Percentiles rank a stretch among this genome's conserved stretches.
phyloP scores from a whole-genome alignment of 2,797 vertebrate genomes.

The Huso huso region DNA sequence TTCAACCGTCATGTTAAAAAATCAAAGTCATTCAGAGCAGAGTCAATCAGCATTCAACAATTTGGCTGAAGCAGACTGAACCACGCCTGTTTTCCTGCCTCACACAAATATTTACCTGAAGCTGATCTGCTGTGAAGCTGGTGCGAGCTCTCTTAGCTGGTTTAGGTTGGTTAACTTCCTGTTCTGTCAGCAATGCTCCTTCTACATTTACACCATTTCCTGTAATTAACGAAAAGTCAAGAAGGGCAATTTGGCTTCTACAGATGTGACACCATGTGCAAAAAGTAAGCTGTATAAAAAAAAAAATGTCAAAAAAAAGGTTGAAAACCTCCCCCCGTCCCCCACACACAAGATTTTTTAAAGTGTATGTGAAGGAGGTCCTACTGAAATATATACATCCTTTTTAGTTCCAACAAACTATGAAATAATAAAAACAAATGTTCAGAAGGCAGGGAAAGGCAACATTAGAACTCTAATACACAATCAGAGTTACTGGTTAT shows the following conservation, averaged over 20 bases:
- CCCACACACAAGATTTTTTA: slow-evolving; percentile 16
- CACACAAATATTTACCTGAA: slow-evolving; percentile 66
- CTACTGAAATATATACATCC: not conserved
- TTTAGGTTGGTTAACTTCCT: slow-evolving; percentile 86
- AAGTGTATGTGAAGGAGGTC: not conserved
- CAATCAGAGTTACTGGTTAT: no score
- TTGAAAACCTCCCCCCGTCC: slow-evolving; percentile 9
- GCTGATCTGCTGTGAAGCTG: slow-evolving; percentile 93
- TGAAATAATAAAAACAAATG: not conserved
- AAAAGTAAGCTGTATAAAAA: not conserved
- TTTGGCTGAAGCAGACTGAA: no score
- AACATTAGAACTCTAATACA: no score
- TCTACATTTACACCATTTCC: slow-evolving; percentile 80
- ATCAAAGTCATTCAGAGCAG: not conserved
- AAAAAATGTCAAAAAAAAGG: not conserved
- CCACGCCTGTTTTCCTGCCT: not conserved
- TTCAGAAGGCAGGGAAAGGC: not conserved
- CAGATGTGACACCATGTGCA: not conserved
- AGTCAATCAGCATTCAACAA: not conserved
- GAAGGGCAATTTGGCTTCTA: not conserved
- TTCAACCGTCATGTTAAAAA: not conserved
- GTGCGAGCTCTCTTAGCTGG: slow-evolving; percentile 95
- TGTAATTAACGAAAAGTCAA: slow-evolving; percentile 34
- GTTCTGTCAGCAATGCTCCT: slow-evolving; percentile 78
- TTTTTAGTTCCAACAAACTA: no score